Evolutionary conservation across 2,113 vertebrate genomes (phyloP), one percentile per base, ranked within the genome.

Genomic region (Xiphias gladius): DNA sequence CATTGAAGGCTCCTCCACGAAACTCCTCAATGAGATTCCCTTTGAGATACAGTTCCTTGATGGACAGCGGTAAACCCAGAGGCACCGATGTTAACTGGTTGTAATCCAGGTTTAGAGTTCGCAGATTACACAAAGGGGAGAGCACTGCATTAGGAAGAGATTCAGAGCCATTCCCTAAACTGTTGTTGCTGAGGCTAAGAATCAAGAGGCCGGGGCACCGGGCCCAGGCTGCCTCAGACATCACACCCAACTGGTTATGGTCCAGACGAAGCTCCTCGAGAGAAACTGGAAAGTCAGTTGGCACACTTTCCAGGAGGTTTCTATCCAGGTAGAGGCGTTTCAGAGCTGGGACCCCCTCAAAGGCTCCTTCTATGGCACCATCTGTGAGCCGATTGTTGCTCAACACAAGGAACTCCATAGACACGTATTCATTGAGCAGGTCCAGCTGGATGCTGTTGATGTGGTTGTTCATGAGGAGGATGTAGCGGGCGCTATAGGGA

Each of bases 41-140:
- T 86, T 89, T 87, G 61, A 95, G 92, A 84, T 96, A 94, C 7
- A 95, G 87, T 90, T 96, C 93, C 79, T 91, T 93, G 73, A 95
- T 86, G 48, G 89, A 79, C 20, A 92, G 50, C 0, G 89, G 93
- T 4, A 95, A 76, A 64, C 91, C 16, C 52, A 85, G 13, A 10
- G 94, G 94, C 52, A 93, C 87, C 0, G 61, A 86, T 0, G 71
- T 89, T 19, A 95, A 35, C 7, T 74, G 82, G 68, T 91, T 94
- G 82, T 93, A 66, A 41, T 90, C 91, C 67, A 95, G 85, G 80
- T 92, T 96, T 17, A 95, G 83, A 1, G 79, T 82, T 5, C 35
- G 88, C 41, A 95, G 84, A 61, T 76, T 86, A 8, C 14, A 48
- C 68, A 94, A 24, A 5, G 90, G 92, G 10, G 73, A 84, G 22